A percentile compares a stretch with the other conserved stretches of the same genome.
phyloP scores from a whole-genome alignment of 2,797 vertebrate species.

The Hyperoplus immaculatus region DNA sequence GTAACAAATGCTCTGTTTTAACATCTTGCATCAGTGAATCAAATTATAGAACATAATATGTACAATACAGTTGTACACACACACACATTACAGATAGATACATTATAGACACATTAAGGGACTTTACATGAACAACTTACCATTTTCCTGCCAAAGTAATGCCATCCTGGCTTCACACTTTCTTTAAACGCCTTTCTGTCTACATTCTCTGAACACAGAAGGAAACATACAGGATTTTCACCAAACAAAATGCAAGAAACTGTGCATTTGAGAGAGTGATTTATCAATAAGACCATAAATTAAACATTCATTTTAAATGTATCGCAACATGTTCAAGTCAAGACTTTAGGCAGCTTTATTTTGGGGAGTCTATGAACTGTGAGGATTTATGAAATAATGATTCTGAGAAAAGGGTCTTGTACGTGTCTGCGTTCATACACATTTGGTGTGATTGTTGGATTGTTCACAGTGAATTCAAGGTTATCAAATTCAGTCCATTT shows the following conservation, averaged over 20 bases:
- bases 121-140: conserved; percentile 75
- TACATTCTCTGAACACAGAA: conserved; percentile 84
- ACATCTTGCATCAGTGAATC: background rate
- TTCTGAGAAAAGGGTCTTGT: background rate
- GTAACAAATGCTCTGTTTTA: background rate
- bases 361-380: background rate
- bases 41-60: background rate
- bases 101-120: background rate
- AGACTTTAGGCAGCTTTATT: background rate
- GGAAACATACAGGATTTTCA: background rate
- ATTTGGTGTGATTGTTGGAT: conserved; percentile 35
- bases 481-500: conserved; percentile 39
- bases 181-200: conserved; percentile 91
- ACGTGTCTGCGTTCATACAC: background rate
- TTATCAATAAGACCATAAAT: background rate
- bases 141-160: conserved; percentile 98
- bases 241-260: background rate
- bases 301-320: background rate
- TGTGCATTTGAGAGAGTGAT: background rate
- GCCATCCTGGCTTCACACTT: conserved; percentile 93
- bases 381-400: background rate
- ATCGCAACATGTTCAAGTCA: background rate
- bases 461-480: conserved; percentile 37
- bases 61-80: too few species aligned
- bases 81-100: too few species aligned